These are phyloP conservation scores for Sweltsa coloradensis DNA, from an alignment of 1,140 invertebrate genomes.

Conservation along the genomic window DNA sequence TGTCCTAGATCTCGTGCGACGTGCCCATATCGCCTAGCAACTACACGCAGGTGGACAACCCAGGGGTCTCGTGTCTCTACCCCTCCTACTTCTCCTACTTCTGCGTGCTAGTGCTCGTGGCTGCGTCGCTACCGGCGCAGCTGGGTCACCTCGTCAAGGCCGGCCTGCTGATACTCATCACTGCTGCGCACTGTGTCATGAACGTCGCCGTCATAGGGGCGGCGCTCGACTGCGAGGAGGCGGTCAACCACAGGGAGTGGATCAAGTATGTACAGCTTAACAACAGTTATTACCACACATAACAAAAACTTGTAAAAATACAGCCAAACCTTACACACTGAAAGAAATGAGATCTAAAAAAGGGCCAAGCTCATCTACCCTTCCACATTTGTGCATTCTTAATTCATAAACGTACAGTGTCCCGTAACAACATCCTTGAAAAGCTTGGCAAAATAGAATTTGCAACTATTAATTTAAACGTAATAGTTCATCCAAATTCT, in stretches of 20 bases:
- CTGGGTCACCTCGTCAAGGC: constrained; percentile 57
- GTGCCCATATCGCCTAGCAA: constrained; percentile 8
- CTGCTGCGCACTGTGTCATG: constrained; percentile 43
- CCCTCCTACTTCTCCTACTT: constrained; percentile 64
- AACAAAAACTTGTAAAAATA: no score
- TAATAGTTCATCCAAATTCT: no score
- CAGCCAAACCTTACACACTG: no score
- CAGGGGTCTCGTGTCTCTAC: constrained; percentile 38
- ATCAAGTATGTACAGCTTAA: not conserved
- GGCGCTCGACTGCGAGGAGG: constrained; percentile 44
- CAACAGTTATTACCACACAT: no score
- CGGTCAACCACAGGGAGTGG: constrained; percentile 5
- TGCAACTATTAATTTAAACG: no score
- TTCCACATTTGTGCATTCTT: no score
- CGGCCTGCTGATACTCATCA: constrained; percentile 44
- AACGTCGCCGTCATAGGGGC: constrained; percentile 44
- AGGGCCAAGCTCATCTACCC: no score
- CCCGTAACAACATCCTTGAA: no score
- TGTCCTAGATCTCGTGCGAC: constrained; percentile 1
- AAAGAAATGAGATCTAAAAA: no score
- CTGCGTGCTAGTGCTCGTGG: constrained; percentile 52
- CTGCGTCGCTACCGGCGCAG: constrained; percentile 57
- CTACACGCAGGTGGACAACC: constrained; percentile 20
- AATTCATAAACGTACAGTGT: no score
- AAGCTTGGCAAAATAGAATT: no score